Percentiles rank a stretch among this genome's conserved stretches.
These are phyloP conservation scores for Cephus pulcher DNA, from an alignment of 2,888 invertebrate genomes.

Conservation along the genomic window DNA sequence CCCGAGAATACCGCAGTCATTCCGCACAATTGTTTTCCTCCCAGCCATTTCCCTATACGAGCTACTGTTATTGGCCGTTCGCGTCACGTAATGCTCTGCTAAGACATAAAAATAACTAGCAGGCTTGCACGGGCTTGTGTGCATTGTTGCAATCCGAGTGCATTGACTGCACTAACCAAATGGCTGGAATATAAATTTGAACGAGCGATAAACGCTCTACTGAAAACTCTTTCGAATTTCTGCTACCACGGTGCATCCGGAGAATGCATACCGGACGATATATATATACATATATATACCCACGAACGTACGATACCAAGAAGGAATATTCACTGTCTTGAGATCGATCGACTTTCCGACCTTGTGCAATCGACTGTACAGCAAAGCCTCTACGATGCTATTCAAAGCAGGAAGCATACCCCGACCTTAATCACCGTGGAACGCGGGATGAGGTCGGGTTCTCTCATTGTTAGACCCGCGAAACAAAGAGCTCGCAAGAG, in stretches of 20 bases:
- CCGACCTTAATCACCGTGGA: not conserved
- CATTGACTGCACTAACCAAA: not conserved
- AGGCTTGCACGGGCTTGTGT: not conserved
- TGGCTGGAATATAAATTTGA: not conserved
- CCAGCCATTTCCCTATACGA: too few relatives aligned
- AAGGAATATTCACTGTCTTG: not conserved
- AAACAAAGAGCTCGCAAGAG: not conserved
- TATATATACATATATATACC: not conserved
- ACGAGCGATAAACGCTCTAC: not conserved
- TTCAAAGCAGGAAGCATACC: not conserved
- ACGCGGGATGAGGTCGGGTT: not conserved
- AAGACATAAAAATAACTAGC: too few relatives aligned
- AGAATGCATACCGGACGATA: not conserved
- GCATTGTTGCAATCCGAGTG: not conserved
- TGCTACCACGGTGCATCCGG: not conserved
- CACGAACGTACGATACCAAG: not conserved
- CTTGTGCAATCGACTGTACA: not conserved
- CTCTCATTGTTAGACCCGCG: not conserved
- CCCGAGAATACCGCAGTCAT: too few relatives aligned
- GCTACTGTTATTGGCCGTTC: too few relatives aligned
- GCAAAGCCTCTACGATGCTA: not conserved
- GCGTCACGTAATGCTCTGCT: too few relatives aligned
- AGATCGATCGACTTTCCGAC: constrained; percentile 4
- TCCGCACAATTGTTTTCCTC: too few relatives aligned
- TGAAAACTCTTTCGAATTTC: not conserved